Percentiles rank a stretch among this genome's conserved stretches.
Evolutionary conservation across 2,888 invertebrate genomes (phyloP).

Genomic region (Leptarthrus brevirostris): DNA sequence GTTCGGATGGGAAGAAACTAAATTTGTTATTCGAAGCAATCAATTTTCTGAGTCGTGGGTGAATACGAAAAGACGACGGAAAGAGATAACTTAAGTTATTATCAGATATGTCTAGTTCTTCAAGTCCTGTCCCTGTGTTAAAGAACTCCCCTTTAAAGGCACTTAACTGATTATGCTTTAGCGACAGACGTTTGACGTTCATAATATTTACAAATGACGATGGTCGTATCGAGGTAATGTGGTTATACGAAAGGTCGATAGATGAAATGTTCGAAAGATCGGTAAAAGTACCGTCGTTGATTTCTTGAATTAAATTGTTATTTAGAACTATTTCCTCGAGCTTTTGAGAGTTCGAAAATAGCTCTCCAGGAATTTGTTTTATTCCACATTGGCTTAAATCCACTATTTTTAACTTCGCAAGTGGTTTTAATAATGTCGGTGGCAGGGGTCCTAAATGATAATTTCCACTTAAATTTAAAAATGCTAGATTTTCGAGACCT

Average conservation of each 20-base stretch:
- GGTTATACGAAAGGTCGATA: slow-evolving; percentile 83
- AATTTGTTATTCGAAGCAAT: slow-evolving; percentile 81
- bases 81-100: slow-evolving; percentile 86
- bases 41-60: slow-evolving; percentile 80
- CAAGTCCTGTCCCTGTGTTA: slow-evolving; percentile 83
- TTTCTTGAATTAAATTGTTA: slow-evolving; percentile 80
- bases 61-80: slow-evolving; percentile 86
- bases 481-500: slow-evolving; percentile 74
- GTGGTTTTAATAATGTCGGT: slow-evolving; percentile 76
- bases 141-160: slow-evolving; percentile 88
- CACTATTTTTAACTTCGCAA: slow-evolving; percentile 75
- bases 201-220: slow-evolving; percentile 83
- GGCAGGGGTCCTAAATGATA: slow-evolving; percentile 74
- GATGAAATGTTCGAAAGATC: slow-evolving; percentile 79
- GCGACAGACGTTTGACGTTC: slow-evolving; percentile 76
- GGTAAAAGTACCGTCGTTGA: slow-evolving; percentile 81
- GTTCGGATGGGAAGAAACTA: slow-evolving; percentile 86
- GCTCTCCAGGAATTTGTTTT: slow-evolving; percentile 78
- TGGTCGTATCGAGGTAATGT: slow-evolving; percentile 79
- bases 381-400: slow-evolving; percentile 82
- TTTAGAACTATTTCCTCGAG: slow-evolving; percentile 77
- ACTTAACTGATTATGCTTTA: slow-evolving; percentile 81
- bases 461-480: slow-evolving; percentile 82
- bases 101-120: slow-evolving; percentile 82
- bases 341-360: slow-evolving; percentile 75